Conservation (phyloP, 2,888 invertebrate genomes). For the Hirtodrosophila histrioides region DNA sequence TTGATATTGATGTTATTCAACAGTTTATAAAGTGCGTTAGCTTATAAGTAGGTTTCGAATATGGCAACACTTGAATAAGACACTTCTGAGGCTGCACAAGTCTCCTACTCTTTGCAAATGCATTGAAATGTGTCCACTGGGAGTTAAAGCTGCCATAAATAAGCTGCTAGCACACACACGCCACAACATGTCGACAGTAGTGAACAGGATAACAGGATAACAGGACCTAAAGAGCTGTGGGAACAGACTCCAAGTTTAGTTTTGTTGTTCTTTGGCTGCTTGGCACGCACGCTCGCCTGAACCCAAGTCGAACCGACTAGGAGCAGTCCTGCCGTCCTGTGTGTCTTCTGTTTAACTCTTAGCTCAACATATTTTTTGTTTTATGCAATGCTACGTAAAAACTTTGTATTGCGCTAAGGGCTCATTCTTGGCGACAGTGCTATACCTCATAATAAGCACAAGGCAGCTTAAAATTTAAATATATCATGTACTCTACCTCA, state of each 20-base stretch:
- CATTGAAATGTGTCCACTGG: conserved; percentile 81
- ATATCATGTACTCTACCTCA: no score
- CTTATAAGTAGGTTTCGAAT: not conserved
- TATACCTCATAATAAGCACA: not conserved
- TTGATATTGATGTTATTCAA: conserved; percentile 18
- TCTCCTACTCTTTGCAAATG: conserved; percentile 63
- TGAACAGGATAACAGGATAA: not conserved
- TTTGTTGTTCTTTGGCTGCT: not conserved
- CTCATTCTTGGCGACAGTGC: conserved; percentile 26
- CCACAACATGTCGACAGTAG: conserved; percentile 7
- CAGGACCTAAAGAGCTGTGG: conserved; percentile 16
- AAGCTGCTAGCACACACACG: conserved; percentile 54
- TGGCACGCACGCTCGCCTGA: conserved; percentile 60
- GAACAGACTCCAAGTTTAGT: conserved; percentile 22
- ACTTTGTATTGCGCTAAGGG: conserved; percentile 52
- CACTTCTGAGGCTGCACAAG: conserved; percentile 43
- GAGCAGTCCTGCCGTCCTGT: conserved; percentile 31
- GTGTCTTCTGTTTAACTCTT: conserved; percentile 26
- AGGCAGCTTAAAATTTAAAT: no score
- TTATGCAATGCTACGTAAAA: conserved; percentile 59
- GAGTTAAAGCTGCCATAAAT: conserved; percentile 82
- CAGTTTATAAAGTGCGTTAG: not conserved
- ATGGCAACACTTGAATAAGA: conserved; percentile 21
- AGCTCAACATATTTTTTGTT: conserved; percentile 60
- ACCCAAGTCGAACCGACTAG: conserved; percentile 51